Percentiles rank a stretch among this genome's conserved stretches.
phyloP scores from a whole-genome alignment of 1,140 invertebrate genomes.

The Ptiloglossa arizonensis region DNA sequence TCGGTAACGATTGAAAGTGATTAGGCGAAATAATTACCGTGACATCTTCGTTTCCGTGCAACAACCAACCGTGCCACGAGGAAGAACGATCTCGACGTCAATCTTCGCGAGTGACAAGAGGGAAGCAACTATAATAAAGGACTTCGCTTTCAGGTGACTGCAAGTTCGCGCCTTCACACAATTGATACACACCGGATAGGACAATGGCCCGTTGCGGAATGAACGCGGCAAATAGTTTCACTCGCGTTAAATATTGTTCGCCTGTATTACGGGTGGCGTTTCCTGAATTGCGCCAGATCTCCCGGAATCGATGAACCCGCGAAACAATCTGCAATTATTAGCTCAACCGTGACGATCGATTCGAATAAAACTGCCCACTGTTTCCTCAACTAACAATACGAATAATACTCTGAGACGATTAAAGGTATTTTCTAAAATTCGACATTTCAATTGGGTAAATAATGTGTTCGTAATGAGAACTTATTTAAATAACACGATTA shows the following conservation, averaged over 20 bases:
- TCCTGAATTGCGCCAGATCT: constrained; percentile 14
- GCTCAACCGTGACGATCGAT: neutral
- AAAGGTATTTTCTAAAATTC: too few species aligned
- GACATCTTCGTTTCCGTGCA: neutral
- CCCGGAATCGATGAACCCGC: neutral
- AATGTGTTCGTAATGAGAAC: too few species aligned
- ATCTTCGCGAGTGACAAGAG: neutral
- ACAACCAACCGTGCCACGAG: neutral
- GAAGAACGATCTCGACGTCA: neutral
- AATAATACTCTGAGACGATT: neutral
- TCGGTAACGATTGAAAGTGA: neutral
- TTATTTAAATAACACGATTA: too few species aligned
- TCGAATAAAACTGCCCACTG: neutral
- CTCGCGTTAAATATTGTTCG: constrained; percentile 22
- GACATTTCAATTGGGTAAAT: too few species aligned
- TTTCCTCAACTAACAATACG: neutral
- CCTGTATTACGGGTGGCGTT: neutral
- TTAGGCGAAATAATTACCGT: constrained; percentile 7
- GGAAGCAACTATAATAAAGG: neutral
- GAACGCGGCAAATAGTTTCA: constrained; percentile 8
- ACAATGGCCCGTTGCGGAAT: constrained; percentile 18
- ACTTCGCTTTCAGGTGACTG: neutral
- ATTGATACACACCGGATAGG: constrained; percentile 11
- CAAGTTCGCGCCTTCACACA: neutral
- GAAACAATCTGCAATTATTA: neutral